phyloP scores from a whole-genome alignment of 2,888 invertebrate species.

The Ypsolopha scabrella region DNA sequence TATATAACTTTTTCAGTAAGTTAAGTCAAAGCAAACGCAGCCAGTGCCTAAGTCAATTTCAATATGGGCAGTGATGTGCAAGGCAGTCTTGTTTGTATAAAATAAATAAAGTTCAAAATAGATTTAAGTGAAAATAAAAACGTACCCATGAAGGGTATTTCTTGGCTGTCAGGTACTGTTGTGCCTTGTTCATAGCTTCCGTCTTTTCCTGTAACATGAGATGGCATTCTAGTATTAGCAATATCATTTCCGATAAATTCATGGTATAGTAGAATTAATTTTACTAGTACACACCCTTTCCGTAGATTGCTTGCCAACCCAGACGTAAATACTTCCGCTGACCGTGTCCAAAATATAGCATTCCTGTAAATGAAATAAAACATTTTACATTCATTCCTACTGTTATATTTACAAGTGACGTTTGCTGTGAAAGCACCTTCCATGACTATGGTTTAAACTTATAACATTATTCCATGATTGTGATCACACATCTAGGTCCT shows the following conservation, averaged over 20 bases:
- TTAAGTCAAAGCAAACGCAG: no score
- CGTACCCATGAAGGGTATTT: slow-evolving; percentile 84
- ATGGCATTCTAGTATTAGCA: not conserved
- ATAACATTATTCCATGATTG: no score
- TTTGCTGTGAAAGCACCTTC: no score
- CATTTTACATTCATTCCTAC: not conserved
- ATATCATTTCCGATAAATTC: not conserved
- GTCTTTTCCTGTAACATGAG: slow-evolving; percentile 73
- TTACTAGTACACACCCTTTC: slow-evolving; percentile 26
- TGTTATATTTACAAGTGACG: not conserved
- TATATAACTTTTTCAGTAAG: no score
- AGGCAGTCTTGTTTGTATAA: no score
- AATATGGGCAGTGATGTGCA: no score
- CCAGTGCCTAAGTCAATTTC: no score
- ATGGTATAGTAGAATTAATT: no score
- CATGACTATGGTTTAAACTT: no score
- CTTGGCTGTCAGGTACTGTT: slow-evolving; percentile 71
- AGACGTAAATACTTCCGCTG: slow-evolving; percentile 83
- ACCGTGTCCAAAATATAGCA: slow-evolving; percentile 85
- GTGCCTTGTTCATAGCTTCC: slow-evolving; percentile 80
- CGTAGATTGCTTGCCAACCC: slow-evolving; percentile 84
- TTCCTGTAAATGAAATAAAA: slow-evolving; percentile 62
- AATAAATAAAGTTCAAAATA: no score
- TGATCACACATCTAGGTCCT: no score
- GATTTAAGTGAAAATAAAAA: no score